Base-by-base conservation (phyloP, 1,140 invertebrate genomes). In the Drosophila tristis region DNA sequence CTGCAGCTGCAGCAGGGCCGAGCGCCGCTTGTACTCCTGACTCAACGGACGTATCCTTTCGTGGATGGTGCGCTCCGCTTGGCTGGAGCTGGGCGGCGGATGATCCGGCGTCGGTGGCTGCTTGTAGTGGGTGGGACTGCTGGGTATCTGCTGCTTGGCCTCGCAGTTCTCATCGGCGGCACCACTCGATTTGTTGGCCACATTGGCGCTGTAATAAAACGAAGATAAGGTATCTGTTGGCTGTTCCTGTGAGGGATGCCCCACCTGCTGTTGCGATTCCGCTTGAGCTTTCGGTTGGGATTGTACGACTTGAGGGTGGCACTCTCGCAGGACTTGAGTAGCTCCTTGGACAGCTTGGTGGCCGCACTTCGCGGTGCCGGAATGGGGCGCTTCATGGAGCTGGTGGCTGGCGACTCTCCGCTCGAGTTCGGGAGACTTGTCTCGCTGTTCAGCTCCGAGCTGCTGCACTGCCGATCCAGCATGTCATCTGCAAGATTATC, bases 41-140 rank as follows among this genome's bases (percentile, higher is more conserved):
- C 96, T 97, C 11, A 97, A 92, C 16, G 97, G 97, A 80, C 97
- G 94, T 75, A 99, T 98, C 91, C 97, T 94, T 86, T 97, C 96
- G 85, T 98, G 96, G 79, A 99, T 99, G 74, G 96, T 96, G 85
- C 95, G 95, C 92, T 97, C 96, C 0, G 98, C 98, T 78, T 97
- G 96, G 74, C 95, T 94, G 5, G 97, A 97, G n/a, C 97, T 97
- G 0, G 98, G 98, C 5, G 98, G 98, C 4, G 97, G 97, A 93
- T 98, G 97, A 85, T 98, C 97, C 0, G 98, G 97, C 4, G 97
- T 99, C 0, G 97, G 97, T 4, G 97, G 97, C 93, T 98, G 97
- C 51, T 95, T 94, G 84, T 98, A 98, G 86, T 98, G 96, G 5
- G 97, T 97, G 2, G 97, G 97, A 73, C 96, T 97, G 78, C 48